Evolutionary conservation across 2,113 vertebrate species (phyloP).

Genomic region (Boleophthalmus pectinirostris): DNA sequence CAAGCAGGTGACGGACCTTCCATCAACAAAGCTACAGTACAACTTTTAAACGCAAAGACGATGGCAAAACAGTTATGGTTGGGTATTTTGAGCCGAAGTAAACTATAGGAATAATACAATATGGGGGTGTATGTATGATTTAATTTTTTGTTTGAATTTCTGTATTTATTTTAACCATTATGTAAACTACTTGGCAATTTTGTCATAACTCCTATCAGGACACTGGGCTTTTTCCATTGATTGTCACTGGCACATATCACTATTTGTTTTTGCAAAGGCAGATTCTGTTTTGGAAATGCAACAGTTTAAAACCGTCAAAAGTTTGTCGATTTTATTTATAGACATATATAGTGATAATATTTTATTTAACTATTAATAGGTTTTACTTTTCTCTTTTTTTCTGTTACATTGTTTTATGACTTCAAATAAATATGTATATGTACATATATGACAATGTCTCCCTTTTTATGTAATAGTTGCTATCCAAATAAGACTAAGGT

Average conservation of each 20-base stretch:
- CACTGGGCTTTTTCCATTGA: neutral
- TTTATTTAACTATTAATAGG: neutral
- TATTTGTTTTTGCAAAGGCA: neutral
- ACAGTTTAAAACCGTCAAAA: neutral
- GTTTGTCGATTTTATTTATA: slow-evolving; percentile 1
- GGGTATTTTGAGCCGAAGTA: neutral
- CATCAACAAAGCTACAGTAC: no score
- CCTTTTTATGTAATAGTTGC: neutral
- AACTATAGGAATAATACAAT: neutral
- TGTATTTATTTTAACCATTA: neutral
- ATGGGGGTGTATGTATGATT: neutral
- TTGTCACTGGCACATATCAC: neutral
- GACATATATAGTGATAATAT: neutral
- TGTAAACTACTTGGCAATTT: neutral
- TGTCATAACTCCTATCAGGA: neutral
- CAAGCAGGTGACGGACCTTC: no score
- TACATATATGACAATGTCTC: neutral
- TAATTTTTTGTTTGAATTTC: neutral
- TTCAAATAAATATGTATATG: neutral
- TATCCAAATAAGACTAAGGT: neutral
- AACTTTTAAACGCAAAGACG: no score
- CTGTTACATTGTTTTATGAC: neutral
- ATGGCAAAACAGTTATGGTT: neutral
- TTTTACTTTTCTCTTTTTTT: neutral
- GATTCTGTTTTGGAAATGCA: neutral